phyloP scores from a whole-genome alignment of 2,888 invertebrate genomes.

The Torymus aiolomorphi region DNA sequence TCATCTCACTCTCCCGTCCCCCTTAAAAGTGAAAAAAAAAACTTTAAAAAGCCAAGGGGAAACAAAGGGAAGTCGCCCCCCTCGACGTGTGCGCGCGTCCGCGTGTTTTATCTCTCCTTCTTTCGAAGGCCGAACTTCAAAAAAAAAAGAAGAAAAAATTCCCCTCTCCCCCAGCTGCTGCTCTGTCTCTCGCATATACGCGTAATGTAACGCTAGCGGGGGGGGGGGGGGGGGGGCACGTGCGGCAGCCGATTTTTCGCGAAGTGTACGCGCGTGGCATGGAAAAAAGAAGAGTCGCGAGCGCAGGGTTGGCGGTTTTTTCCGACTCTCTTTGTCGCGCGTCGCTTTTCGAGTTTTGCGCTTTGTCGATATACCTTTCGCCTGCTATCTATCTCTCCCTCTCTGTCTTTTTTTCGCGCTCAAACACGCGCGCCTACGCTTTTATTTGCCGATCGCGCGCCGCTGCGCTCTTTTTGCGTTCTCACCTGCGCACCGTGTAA shows the following conservation, averaged over 20 bases:
- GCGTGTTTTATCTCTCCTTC: neutral
- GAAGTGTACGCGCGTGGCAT: neutral
- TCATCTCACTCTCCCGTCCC: slow-evolving; percentile 9
- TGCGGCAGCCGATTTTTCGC: too few relatives aligned
- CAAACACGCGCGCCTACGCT: neutral
- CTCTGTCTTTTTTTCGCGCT: neutral
- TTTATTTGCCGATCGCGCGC: slow-evolving; percentile 1
- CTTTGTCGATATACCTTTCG: slow-evolving; percentile 21
- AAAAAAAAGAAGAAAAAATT: neutral
- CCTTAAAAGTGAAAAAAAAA: slow-evolving; percentile 20
- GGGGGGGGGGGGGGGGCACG: too few relatives aligned
- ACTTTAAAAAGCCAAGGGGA: slow-evolving; percentile 27
- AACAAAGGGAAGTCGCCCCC: slow-evolving; percentile 24
- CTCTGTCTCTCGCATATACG: too few relatives aligned
- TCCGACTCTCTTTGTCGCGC: slow-evolving; percentile 18
- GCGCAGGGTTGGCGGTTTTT: neutral
- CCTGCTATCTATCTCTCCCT: slow-evolving; percentile 1
- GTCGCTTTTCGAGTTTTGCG: slow-evolving; percentile 38
- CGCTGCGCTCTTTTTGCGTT: slow-evolving; percentile 20
- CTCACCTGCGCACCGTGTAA: slow-evolving; percentile 15
- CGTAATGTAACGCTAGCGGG: too few relatives aligned
- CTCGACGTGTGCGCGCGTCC: too few relatives aligned
- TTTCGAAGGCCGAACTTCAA: neutral
- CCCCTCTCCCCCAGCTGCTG: neutral
- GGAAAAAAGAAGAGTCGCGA: neutral